These are phyloP conservation scores for Bellardia bayeri DNA, from an alignment of 2,888 invertebrate genomes.

Conservation along the genomic window DNA sequence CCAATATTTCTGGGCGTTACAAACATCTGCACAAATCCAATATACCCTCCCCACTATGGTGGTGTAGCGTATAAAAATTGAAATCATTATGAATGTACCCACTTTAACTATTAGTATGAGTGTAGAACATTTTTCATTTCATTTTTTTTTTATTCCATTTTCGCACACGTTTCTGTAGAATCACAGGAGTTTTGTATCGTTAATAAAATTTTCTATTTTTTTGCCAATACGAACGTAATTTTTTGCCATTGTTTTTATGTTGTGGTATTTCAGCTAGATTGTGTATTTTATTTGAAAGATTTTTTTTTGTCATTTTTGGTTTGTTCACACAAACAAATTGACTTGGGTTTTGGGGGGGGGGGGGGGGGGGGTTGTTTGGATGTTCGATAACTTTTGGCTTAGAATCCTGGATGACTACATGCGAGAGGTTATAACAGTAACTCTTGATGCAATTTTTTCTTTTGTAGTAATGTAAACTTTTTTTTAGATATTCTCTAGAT, in stretches of 20 bases:
- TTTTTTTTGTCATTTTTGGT: conserved; percentile 48
- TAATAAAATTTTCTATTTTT: conserved; percentile 65
- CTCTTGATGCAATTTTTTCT: not conserved
- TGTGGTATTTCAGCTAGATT: conserved; percentile 62
- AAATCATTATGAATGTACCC: conserved; percentile 5
- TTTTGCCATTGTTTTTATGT: conserved; percentile 66
- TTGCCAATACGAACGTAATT: conserved; percentile 42
- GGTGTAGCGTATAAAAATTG: no score
- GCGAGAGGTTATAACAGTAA: not conserved
- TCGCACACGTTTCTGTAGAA: conserved; percentile 39
- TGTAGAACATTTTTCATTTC: conserved; percentile 10
- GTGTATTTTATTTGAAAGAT: conserved; percentile 42
- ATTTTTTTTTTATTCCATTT: conserved; percentile 44
- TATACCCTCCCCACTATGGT: no score
- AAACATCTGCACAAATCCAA: no score
- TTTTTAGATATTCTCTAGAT: not conserved
- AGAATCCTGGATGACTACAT: not conserved
- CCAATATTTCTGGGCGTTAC: no score
- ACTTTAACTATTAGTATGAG: not conserved
- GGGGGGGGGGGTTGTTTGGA: conserved; percentile 39
- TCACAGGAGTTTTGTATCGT: conserved; percentile 70
- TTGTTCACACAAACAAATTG: conserved; percentile 65
- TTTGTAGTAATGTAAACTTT: not conserved
- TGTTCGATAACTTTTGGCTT: conserved; percentile 56
- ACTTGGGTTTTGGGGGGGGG: conserved; percentile 63